Conservation (phyloP, 1,140 invertebrate species). For the Penaeus japonicus region DNA sequence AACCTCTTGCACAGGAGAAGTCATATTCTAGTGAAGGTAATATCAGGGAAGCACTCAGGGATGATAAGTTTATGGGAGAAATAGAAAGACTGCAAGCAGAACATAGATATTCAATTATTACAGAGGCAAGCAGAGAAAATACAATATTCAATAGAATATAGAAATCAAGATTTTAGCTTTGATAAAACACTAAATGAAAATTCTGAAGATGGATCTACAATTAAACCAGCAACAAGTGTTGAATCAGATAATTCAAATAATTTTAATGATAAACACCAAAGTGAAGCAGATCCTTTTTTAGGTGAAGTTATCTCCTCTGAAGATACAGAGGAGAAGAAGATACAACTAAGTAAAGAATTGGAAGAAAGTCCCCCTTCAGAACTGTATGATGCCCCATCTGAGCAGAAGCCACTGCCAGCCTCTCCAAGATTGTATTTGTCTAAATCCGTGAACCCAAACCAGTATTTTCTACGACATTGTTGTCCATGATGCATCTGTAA, state of each 20-base stretch:
- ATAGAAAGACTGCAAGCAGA: constrained; percentile 52
- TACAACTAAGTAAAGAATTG: too few species aligned
- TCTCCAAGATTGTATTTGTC: constrained; percentile 54
- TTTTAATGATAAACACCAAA: constrained; percentile 11
- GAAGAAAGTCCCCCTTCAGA: neutral
- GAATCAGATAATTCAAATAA: constrained; percentile 37
- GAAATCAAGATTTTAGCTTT: constrained; percentile 14
- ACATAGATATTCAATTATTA: constrained; percentile 52
- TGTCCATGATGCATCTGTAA: constrained; percentile 35
- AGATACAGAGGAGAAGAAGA: constrained; percentile 26
- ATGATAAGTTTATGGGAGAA: constrained; percentile 48
- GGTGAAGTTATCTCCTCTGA: constrained; percentile 48
- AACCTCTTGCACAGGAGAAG: constrained; percentile 26
- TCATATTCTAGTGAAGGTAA: constrained; percentile 49
- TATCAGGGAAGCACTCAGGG: constrained; percentile 48
- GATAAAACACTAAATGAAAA: neutral
- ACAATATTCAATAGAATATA: constrained; percentile 48
- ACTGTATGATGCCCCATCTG: neutral
- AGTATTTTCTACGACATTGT: constrained; percentile 49
- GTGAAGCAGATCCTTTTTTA: constrained; percentile 55
- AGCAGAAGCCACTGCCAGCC: constrained; percentile 17
- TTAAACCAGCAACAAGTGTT: constrained; percentile 4
- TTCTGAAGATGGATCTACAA: constrained; percentile 28
- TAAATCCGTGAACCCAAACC: constrained; percentile 47
- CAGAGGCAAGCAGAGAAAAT: constrained; percentile 49